A percentile compares a stretch with the other conserved stretches of the same genome.
phyloP scores from a whole-genome alignment of 2,797 vertebrate species.

The Mus caroli region DNA sequence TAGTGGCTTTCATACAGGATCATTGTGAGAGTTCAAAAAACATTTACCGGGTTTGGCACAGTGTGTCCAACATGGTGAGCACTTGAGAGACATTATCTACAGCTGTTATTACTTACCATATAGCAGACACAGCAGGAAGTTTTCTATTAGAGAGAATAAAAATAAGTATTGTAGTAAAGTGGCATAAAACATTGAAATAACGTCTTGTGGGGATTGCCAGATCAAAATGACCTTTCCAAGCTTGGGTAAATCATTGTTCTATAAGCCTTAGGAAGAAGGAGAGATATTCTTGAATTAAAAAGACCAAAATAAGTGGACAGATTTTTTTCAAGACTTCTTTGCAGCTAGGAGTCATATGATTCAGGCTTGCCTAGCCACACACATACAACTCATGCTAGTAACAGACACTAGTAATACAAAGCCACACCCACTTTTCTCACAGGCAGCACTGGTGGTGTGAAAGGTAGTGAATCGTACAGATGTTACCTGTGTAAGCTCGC shows the following conservation, averaged over 20 bases:
- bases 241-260: not conserved
- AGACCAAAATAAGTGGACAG: not conserved
- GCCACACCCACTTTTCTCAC: not conserved
- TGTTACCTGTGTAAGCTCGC: not conserved
- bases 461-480: not conserved
- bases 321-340: not conserved
- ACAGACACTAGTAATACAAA: not conserved
- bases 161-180: not conserved
- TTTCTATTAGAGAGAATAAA: constrained; percentile 44
- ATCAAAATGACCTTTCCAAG: not conserved
- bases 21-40: constrained; percentile 1
- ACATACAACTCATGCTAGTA: not conserved
- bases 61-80: not conserved
- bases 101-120: not conserved
- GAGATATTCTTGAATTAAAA: not conserved
- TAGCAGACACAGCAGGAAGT: not conserved
- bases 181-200: not conserved
- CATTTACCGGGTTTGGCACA: not conserved
- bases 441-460: not conserved
- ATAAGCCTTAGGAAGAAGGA: too few relatives aligned
- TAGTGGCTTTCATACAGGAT: not conserved
- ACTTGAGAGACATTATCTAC: not conserved
- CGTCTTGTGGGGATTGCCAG: not conserved
- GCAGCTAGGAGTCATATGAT: not conserved
- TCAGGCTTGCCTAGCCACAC: not conserved